Evolutionary conservation across 1,140 invertebrate species (phyloP).

Genomic region (Arion vulgaris): DNA sequence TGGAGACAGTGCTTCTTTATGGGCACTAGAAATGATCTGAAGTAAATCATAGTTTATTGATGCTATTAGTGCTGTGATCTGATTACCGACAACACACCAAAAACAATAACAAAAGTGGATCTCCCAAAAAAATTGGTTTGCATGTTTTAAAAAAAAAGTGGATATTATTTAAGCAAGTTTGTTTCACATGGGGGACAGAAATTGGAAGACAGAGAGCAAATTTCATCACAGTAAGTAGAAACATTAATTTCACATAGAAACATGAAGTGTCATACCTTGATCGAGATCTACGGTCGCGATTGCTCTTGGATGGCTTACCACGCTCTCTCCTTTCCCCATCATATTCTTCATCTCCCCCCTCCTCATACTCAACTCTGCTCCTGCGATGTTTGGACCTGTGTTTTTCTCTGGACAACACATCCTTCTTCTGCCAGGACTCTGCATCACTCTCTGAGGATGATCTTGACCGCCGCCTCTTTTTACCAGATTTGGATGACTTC

Average conservation of each 20-base stretch:
- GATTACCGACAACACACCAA: too few relatives aligned
- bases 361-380: conserved; percentile 39
- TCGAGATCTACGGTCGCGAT: conserved; percentile 63
- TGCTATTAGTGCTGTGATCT: too few relatives aligned
- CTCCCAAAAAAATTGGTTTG: too few relatives aligned
- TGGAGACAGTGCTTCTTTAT: too few relatives aligned
- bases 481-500: conserved; percentile 49
- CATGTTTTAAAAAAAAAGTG: too few relatives aligned
- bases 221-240: too few relatives aligned
- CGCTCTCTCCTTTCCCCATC: conserved; percentile 44
- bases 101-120: too few relatives aligned
- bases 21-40: too few relatives aligned
- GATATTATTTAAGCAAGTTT: too few relatives aligned
- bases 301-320: conserved; percentile 67
- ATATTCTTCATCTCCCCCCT: conserved; percentile 43
- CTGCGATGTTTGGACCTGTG: conserved; percentile 19
- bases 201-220: too few relatives aligned
- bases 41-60: too few relatives aligned
- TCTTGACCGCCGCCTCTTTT: conserved; percentile 48
- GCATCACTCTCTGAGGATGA: conserved; percentile 57
- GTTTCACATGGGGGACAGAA: too few relatives aligned
- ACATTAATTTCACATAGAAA: not conserved
- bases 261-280: conserved; percentile 55
- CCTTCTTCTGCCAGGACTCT: conserved; percentile 24
- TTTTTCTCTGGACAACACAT: not conserved